Percentiles rank a stretch among this genome's conserved stretches.
These are phyloP conservation scores for Halcyon chelicuti DNA, from an alignment of 2,797 vertebrate genomes.

Conservation along the genomic window DNA sequence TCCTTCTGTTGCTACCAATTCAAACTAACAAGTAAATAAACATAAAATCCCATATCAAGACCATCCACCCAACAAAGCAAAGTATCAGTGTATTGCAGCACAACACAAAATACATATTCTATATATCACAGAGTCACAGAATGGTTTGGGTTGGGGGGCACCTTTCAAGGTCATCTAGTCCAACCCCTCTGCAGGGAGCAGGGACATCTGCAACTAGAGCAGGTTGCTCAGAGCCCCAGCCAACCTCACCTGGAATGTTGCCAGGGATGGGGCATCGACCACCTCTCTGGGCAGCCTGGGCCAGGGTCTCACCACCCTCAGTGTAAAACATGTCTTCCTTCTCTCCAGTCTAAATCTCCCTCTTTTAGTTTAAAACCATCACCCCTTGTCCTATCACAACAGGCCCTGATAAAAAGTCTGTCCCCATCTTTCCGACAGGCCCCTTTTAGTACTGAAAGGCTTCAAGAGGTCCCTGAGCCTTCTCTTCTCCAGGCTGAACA, in stretches of 20 bases:
- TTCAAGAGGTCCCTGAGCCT: too few species aligned
- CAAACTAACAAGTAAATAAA: not conserved
- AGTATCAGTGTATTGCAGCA: not conserved
- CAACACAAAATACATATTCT: fast-evolving
- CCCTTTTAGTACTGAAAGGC: too few species aligned
- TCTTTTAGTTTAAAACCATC: not conserved
- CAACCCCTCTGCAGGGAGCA: not conserved
- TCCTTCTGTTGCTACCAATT: not conserved
- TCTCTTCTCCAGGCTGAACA: too few species aligned
- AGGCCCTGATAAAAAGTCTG: not conserved
- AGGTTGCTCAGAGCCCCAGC: not conserved
- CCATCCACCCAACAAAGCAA: not conserved
- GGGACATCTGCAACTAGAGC: not conserved
- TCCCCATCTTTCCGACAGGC: not conserved
- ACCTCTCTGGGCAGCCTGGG: not conserved
- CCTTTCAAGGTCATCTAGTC: not conserved
- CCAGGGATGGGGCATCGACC: not conserved
- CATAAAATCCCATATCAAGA: not conserved
- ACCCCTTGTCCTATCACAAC: not conserved
- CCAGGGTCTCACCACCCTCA: not conserved
- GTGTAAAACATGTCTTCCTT: not conserved
- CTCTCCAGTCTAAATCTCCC: not conserved
- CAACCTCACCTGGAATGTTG: not conserved
- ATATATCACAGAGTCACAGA: not conserved
- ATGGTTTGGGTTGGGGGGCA: not conserved